These are phyloP conservation scores for Sterrhoptilus dennistouni DNA, from an alignment of 2,113 vertebrate species.

Conservation along the genomic window DNA sequence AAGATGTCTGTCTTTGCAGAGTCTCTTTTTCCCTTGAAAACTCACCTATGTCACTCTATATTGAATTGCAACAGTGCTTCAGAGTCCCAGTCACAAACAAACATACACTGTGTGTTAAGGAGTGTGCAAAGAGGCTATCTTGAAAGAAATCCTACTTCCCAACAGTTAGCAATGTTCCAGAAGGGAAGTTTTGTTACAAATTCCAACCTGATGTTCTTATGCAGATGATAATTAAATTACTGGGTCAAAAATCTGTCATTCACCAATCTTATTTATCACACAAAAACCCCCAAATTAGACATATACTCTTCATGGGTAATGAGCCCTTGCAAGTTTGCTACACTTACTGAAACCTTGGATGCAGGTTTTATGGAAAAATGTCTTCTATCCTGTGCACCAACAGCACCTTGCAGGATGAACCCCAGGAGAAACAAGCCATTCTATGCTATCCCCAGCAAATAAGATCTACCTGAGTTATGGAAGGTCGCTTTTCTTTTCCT, in stretches of 20 bases:
- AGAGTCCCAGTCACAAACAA: background rate
- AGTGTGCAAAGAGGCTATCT: background rate
- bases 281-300: background rate
- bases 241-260: background rate
- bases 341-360: background rate
- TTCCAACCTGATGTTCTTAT: background rate
- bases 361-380: background rate
- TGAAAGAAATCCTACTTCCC: background rate
- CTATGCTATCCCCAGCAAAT: background rate
- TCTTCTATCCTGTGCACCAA: background rate
- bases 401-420: background rate
- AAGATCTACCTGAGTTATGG: slow-evolving; percentile 83
- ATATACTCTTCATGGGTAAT: background rate
- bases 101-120: background rate
- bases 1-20: background rate
- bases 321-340: background rate
- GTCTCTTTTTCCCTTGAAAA: background rate
- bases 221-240: background rate
- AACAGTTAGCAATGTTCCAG: background rate
- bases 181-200: background rate
- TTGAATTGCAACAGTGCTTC: background rate
- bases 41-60: background rate
- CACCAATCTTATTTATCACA: background rate
- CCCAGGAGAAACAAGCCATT: background rate
- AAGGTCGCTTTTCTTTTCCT: slow-evolving; percentile 88